phyloP scores from a whole-genome alignment of 2,888 invertebrate genomes.

The Diarsia rubi region DNA sequence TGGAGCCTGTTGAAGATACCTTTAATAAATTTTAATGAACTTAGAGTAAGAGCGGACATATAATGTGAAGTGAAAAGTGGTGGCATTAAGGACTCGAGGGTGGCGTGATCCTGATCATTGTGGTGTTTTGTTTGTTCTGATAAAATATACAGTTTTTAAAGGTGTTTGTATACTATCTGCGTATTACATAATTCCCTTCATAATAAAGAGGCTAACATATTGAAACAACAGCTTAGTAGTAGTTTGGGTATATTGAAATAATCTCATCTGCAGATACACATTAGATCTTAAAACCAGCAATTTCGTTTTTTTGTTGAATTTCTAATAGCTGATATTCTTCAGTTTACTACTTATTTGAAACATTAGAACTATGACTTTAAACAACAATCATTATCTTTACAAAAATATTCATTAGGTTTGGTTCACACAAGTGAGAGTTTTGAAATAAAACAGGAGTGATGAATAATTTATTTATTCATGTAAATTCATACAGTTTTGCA shows the following conservation, averaged over 20 bases:
- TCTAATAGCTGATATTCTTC: conserved; percentile 3
- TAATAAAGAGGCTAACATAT: conserved; percentile 70
- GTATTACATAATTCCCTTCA: conserved; percentile 63
- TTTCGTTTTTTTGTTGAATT: conserved; percentile 1
- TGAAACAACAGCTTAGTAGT: conserved; percentile 44
- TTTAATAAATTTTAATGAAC: conserved; percentile 73
- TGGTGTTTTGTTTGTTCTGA: conserved; percentile 68
- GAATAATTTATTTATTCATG: conserved; percentile 54
- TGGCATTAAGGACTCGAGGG: conserved; percentile 60
- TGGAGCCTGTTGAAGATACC: conserved; percentile 66
- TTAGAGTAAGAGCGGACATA: conserved; percentile 74
- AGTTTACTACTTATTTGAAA: conserved; percentile 18
- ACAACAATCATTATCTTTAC: conserved; percentile 12
- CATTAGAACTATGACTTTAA: conserved; percentile 8
- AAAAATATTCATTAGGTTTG: conserved; percentile 39
- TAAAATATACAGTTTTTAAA: conserved; percentile 70
- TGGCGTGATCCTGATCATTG: conserved; percentile 69
- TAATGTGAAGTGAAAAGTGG: conserved; percentile 77
- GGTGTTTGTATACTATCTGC: conserved; percentile 72
- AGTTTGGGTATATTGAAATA: conserved; percentile 59
- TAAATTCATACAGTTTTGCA: conserved; percentile 48
- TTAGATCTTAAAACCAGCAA: conserved; percentile 18
- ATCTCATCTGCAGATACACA: conserved; percentile 35
- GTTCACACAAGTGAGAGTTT: conserved; percentile 50
- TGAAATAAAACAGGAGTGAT: conserved; percentile 50